phyloP scores from a whole-genome alignment of 1,140 invertebrate genomes.

The Pogonognathellus flavescens region DNA sequence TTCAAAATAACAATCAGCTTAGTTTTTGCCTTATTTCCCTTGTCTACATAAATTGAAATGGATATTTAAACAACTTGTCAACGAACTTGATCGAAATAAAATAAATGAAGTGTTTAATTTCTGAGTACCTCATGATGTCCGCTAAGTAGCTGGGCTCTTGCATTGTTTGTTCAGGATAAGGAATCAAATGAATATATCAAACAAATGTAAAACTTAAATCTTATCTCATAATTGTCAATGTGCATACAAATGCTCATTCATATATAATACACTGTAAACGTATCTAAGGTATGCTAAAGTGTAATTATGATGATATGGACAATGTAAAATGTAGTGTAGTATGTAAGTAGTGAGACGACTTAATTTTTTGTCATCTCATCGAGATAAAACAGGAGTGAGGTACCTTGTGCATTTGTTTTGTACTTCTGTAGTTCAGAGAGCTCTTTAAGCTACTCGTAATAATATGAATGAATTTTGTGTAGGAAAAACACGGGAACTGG shows the following conservation, averaged over 20 bases:
- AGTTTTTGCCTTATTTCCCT: not conserved
- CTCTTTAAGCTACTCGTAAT: not conserved
- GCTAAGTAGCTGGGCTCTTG: too few relatives aligned
- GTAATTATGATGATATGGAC: too few relatives aligned
- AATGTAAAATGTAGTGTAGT: too few relatives aligned
- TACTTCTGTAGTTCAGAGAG: not conserved
- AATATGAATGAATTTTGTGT: slow-evolving; percentile 31
- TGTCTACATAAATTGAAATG: slow-evolving; percentile 43
- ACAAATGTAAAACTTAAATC: too few relatives aligned
- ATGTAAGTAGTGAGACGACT: too few relatives aligned
- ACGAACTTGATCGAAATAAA: slow-evolving; percentile 37
- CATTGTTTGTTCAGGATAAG: too few relatives aligned
- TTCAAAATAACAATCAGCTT: slow-evolving; percentile 19
- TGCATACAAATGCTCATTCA: too few relatives aligned
- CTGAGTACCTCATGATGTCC: not conserved
- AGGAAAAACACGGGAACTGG: slow-evolving; percentile 12
- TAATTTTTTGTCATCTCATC: too few relatives aligned
- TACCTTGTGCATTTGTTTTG: not conserved
- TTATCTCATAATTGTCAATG: too few relatives aligned
- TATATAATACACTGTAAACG: too few relatives aligned
- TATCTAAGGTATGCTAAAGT: too few relatives aligned
- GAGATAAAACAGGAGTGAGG: not conserved
- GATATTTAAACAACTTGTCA: slow-evolving; percentile 47
- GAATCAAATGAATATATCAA: too few relatives aligned
- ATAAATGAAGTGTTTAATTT: slow-evolving; percentile 45